Percentiles rank a stretch among this genome's conserved stretches.
Conservation (phyloP, 2,888 invertebrate genomes). For the Plagodis pulveraria region DNA sequence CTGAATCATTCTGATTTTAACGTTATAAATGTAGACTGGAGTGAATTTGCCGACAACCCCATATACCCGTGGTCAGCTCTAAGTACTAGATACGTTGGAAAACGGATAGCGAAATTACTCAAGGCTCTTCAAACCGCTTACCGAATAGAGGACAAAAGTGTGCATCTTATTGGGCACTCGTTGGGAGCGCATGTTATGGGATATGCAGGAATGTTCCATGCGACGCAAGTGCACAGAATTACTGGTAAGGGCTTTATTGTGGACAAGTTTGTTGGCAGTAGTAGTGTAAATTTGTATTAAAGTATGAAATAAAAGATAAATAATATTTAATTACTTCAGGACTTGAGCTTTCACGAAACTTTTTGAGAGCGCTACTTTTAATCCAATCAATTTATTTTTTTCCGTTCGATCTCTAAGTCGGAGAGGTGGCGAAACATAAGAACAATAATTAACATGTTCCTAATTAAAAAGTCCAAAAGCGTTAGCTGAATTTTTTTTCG, state of each 20-base stretch:
- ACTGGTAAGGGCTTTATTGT: constrained; percentile 73
- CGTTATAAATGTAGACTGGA: constrained; percentile 81
- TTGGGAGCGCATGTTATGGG: constrained; percentile 87
- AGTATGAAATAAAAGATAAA: too few species aligned
- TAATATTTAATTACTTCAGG: too few species aligned
- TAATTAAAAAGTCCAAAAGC: too few species aligned
- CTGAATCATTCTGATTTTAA: constrained; percentile 73
- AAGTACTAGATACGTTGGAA: constrained; percentile 74
- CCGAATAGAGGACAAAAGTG: constrained; percentile 44
- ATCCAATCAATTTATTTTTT: too few species aligned
- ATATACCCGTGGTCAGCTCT: constrained; percentile 72
- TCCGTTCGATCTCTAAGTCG: too few species aligned
- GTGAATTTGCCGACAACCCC: constrained; percentile 63
- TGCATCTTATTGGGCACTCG: constrained; percentile 83
- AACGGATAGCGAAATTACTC: constrained; percentile 61
- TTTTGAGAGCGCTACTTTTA: too few species aligned
- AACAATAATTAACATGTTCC: too few species aligned
- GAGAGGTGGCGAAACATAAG: too few species aligned
- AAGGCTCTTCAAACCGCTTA: constrained; percentile 50
- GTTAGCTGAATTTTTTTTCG: too few species aligned
- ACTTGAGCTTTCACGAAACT: too few species aligned
- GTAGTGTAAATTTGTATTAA: too few species aligned
- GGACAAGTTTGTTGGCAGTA: too few species aligned
- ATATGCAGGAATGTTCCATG: constrained; percentile 80
- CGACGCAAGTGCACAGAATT: constrained; percentile 78